Conservation (phyloP, 2,113 vertebrate species). For the Fregetta grallaria region DNA sequence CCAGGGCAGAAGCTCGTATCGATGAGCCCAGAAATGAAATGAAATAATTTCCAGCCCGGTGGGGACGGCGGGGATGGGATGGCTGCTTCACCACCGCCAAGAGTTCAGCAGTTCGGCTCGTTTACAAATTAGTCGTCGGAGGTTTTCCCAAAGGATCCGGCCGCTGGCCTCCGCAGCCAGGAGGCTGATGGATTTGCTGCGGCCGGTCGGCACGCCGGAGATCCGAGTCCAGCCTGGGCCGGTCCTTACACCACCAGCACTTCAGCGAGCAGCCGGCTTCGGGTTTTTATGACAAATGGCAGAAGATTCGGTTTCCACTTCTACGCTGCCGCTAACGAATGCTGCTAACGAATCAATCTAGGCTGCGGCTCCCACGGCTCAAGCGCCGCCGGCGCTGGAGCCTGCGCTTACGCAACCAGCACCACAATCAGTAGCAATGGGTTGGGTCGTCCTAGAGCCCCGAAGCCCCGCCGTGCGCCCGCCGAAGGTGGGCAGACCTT, state of each 20-base stretch:
- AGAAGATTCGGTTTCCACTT: background rate
- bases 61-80: background rate
- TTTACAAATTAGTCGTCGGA: background rate
- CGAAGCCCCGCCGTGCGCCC: rapidly evolving
- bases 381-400: background rate
- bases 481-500: background rate
- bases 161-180: background rate
- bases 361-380: background rate
- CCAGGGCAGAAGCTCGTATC: background rate
- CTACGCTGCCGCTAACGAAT: background rate
- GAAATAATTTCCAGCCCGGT: background rate
- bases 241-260: background rate
- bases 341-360: background rate
- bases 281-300: background rate
- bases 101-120: background rate
- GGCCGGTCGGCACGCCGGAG: background rate
- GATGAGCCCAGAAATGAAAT: background rate
- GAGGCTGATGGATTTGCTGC: background rate
- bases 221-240: background rate
- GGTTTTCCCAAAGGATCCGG: background rate
- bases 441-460: background rate
- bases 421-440: background rate
- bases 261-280: rapidly evolving
- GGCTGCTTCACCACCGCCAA: background rate
- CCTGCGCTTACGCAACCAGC: background rate